phyloP scores from a whole-genome alignment of 2,797 vertebrate genomes.

The Parauchenoglanis punctatus region DNA sequence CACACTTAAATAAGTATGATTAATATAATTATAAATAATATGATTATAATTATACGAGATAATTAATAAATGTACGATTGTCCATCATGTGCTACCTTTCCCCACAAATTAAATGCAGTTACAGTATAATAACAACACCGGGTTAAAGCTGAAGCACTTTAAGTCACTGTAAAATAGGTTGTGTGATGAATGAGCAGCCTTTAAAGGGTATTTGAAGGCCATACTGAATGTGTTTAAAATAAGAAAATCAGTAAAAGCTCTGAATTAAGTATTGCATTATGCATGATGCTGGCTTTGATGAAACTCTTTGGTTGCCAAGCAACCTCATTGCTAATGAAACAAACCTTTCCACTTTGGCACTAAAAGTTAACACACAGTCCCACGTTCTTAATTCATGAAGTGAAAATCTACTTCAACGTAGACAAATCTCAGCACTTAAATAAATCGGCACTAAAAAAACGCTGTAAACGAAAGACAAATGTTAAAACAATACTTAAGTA shows the following conservation, averaged over 20 bases:
- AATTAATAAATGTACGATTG: background rate
- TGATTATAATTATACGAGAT: no score
- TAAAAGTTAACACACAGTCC: constrained; percentile 23
- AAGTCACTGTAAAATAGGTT: background rate
- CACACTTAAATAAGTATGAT: no score
- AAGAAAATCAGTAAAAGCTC: background rate
- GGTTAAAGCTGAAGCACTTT: background rate
- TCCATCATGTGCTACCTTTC: background rate
- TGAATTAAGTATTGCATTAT: constrained; percentile 51
- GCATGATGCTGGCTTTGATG: constrained; percentile 52
- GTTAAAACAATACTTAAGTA: background rate
- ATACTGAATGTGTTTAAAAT: background rate
- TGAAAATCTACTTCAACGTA: background rate
- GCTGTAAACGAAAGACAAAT: background rate
- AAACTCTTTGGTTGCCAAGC: constrained; percentile 68
- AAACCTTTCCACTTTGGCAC: constrained; percentile 47
- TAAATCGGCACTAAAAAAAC: background rate
- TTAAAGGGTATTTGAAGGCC: constrained; percentile 18
- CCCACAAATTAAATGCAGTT: background rate
- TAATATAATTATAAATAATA: no score
- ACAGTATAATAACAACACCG: background rate
- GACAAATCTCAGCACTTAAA: background rate
- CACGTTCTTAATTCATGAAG: background rate
- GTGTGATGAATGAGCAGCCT: background rate
- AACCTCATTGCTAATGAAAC: constrained; percentile 65